phyloP scores from a whole-genome alignment of 2,797 vertebrate species.

The Ptychobarbus kaznakovi region DNA sequence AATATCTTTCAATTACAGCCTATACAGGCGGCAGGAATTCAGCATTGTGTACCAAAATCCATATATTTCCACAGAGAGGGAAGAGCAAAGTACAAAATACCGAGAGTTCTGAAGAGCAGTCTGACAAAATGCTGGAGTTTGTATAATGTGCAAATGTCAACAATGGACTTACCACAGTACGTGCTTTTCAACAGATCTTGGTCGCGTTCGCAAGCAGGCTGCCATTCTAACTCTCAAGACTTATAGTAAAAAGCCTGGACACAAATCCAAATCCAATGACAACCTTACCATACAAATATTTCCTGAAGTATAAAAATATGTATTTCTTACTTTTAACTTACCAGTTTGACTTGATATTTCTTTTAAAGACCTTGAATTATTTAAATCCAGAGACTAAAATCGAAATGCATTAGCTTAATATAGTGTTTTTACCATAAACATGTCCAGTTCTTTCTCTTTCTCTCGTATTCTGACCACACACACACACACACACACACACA shows the following conservation, averaged over 20 bases:
- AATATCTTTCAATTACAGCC: not conserved
- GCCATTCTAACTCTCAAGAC: conserved; percentile 30
- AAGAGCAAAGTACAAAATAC: conserved; percentile 38
- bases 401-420: not conserved
- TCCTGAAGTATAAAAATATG: not conserved
- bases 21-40: not conserved
- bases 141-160: conserved; percentile 38
- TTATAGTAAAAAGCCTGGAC: conserved; percentile 1
- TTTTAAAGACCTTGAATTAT: not conserved
- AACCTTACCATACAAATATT: not conserved
- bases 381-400: not conserved
- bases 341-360: not conserved
- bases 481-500: not conserved
- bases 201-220: not conserved
- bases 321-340: not conserved
- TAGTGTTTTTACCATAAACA: conserved; percentile 2
- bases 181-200: conserved; percentile 33
- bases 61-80: conserved; percentile 8
- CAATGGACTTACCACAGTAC: conserved; percentile 34
- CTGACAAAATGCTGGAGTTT: conserved; percentile 11
- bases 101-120: not conserved
- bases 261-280: conserved; percentile 19
- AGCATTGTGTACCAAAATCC: not conserved
- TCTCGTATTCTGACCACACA: not conserved
- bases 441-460: not conserved